Percentiles rank a stretch among this genome's conserved stretches.
Evolutionary conservation across 2,113 vertebrate species (phyloP).

Genomic region (Chloebia gouldiae): DNA sequence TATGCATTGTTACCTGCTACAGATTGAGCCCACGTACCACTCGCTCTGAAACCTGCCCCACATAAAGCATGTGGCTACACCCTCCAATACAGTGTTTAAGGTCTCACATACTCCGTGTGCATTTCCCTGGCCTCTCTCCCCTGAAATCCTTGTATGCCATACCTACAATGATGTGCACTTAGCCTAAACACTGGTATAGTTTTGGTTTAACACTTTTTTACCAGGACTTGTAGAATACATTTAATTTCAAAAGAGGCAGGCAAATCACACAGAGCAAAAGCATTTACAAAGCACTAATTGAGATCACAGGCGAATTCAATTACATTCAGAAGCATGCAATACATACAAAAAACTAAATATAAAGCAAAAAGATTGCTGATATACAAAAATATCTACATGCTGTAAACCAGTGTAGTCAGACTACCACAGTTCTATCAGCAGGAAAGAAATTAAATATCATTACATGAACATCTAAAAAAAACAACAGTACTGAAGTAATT

Average conservation of each 20-base stretch:
- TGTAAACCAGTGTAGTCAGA: neutral
- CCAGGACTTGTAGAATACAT: neutral
- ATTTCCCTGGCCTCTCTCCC: neutral
- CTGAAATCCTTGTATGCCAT: neutral
- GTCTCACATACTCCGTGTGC: neutral
- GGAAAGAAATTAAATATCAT: neutral
- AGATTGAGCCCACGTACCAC: neutral
- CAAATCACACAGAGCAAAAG: neutral
- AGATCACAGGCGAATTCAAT: neutral
- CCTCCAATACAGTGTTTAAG: neutral
- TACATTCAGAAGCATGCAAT: neutral
- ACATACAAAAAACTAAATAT: neutral
- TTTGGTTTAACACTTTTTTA: neutral
- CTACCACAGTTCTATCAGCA: neutral
- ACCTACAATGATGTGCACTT: neutral
- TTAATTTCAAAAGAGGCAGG: neutral
- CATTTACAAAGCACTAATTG: neutral
- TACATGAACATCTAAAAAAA: neutral
- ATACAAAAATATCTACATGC: neutral
- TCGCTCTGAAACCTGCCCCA: neutral
- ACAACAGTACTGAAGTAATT: neutral
- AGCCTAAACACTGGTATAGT: neutral
- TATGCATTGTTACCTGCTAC: neutral
- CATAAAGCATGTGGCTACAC: neutral
- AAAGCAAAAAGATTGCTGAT: neutral